phyloP scores from a whole-genome alignment of 2,113 vertebrate species.

The Triplophysa siluroides region DNA sequence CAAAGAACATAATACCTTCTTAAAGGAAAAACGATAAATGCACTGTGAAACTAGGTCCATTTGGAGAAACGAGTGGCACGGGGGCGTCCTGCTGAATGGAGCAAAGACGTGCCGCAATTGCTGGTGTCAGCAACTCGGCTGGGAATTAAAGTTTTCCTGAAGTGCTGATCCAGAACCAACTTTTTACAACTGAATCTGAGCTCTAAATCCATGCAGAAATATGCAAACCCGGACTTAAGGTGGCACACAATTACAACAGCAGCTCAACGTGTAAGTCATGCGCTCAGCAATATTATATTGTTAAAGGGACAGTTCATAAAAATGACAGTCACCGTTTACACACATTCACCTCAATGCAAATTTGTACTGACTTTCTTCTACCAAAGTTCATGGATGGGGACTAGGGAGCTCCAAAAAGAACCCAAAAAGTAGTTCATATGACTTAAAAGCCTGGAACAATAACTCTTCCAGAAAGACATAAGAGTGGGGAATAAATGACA shows the following conservation, averaged over 20 bases:
- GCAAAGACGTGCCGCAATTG: neutral
- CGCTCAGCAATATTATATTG: neutral
- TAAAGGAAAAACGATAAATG: slow-evolving; percentile 24
- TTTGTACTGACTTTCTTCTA: no score
- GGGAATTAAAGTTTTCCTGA: slow-evolving; percentile 20
- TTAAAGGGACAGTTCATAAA: no score
- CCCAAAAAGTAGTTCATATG: no score
- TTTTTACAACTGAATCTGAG: slow-evolving; percentile 3
- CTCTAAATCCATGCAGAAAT: slow-evolving; percentile 12
- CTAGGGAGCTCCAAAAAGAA: no score
- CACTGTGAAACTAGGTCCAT: slow-evolving; percentile 20
- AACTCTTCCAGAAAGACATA: no score
- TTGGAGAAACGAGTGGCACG: slow-evolving; percentile 3
- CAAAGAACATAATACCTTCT: neutral
- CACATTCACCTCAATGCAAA: no score
- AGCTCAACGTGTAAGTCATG: neutral
- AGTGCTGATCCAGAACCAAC: slow-evolving; percentile 37
- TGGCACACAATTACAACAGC: slow-evolving; percentile 25
- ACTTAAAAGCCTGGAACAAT: no score
- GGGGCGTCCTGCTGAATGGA: neutral
- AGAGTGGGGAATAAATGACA: no score
- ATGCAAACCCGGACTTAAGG: neutral
- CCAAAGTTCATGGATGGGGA: no score
- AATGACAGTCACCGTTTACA: no score
- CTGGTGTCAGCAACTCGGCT: slow-evolving; percentile 21